Percentiles rank a stretch among this genome's conserved stretches.
phyloP scores from a whole-genome alignment of 1,140 invertebrate species.

The Drosophila leontia region DNA sequence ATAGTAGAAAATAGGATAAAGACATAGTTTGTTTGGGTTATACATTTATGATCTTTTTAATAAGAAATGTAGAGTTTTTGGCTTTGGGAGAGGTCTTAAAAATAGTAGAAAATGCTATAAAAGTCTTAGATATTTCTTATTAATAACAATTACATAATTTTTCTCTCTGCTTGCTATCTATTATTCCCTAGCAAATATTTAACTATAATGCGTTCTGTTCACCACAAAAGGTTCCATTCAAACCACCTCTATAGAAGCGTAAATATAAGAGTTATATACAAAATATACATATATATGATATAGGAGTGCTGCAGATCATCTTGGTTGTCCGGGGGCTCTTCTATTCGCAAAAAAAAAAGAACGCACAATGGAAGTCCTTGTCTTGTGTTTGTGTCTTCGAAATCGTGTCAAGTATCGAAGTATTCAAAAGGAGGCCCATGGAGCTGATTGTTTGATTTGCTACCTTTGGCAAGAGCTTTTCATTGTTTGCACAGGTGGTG shows the following conservation, averaged over 20 bases:
- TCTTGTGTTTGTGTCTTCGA: conserved; percentile 46
- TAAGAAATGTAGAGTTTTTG: not conserved
- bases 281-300: conserved; percentile 16
- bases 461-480: conserved; percentile 48
- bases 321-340: conserved; percentile 16
- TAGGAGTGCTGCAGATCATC: conserved; percentile 36
- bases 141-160: not conserved
- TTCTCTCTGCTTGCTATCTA: conserved; percentile 9
- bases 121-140: not conserved
- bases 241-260: conserved; percentile 31
- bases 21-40: no score
- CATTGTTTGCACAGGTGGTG: conserved; percentile 80
- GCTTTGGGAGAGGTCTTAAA: not conserved
- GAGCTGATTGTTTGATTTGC: conserved; percentile 66
- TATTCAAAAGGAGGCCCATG: conserved; percentile 29
- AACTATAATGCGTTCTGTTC: conserved; percentile 39
- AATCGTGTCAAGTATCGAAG: conserved; percentile 81
- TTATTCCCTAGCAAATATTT: conserved; percentile 60
- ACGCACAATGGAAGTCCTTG: conserved; percentile 74
- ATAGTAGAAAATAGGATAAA: no score
- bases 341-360: conserved; percentile 37
- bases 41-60: no score
- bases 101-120: not conserved
- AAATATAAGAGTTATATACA: conserved; percentile 1
- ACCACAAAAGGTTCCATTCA: conserved; percentile 62